Evolutionary conservation across 2,888 invertebrate genomes (phyloP).

Genomic region (Nomada ruficornis): DNA sequence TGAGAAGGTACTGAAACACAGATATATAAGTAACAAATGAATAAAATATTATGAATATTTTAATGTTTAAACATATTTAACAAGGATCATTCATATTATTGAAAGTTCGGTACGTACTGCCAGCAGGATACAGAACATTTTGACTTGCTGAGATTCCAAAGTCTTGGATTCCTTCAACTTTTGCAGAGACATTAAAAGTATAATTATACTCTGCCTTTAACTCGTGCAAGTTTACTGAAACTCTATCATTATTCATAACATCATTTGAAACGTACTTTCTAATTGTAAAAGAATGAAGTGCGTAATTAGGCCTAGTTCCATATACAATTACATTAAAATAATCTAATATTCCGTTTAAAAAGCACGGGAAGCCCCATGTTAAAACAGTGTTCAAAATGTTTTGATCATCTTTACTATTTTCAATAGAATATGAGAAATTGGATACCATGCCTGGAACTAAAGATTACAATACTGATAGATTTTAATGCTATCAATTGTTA

Average conservation of each 20-base stretch:
- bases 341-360: slow-evolving; percentile 74
- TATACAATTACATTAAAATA: slow-evolving; percentile 70
- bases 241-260: slow-evolving; percentile 63
- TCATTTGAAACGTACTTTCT: slow-evolving; percentile 44
- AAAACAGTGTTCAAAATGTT: slow-evolving; percentile 74
- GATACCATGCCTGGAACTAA: slow-evolving; percentile 74
- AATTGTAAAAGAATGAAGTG: slow-evolving; percentile 43
- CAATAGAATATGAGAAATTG: slow-evolving; percentile 65
- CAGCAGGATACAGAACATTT: slow-evolving; percentile 75
- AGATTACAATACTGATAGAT: background rate
- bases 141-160: slow-evolving; percentile 61
- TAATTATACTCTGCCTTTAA: slow-evolving; percentile 77
- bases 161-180: slow-evolving; percentile 61
- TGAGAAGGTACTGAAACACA: slow-evolving; percentile 75
- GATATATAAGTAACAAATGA: slow-evolving; percentile 11
- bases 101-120: slow-evolving; percentile 72
- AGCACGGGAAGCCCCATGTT: slow-evolving; percentile 78
- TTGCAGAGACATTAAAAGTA: slow-evolving; percentile 72
- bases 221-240: slow-evolving; percentile 66
- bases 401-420: slow-evolving; percentile 56
- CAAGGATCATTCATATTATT: background rate
- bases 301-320: slow-evolving; percentile 70
- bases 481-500: background rate
- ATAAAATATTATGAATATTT: background rate
- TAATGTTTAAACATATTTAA: background rate